Evolutionary conservation across 2,888 invertebrate genomes (phyloP).

Genomic region (Pheosia tremula): DNA sequence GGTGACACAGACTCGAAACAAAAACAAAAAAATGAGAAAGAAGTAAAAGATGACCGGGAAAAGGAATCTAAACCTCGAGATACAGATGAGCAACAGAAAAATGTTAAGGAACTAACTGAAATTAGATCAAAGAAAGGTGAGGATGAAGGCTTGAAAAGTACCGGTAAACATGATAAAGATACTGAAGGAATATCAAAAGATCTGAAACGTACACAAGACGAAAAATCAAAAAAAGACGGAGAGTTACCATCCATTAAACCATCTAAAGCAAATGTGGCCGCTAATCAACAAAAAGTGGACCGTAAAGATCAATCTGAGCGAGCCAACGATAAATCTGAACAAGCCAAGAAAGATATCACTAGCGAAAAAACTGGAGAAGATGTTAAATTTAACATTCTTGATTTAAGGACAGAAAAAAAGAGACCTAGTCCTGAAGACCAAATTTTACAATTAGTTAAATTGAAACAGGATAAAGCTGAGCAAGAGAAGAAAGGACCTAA

Average conservation of each 20-base stretch:
- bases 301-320: not conserved
- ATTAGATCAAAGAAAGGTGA: not conserved
- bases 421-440: conserved; percentile 38
- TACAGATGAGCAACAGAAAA: not conserved
- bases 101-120: not conserved
- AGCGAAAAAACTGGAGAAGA: not conserved
- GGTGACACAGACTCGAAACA: not conserved
- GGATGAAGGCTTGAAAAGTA: not conserved
- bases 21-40: not conserved
- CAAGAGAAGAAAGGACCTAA: conserved; percentile 6
- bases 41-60: not conserved
- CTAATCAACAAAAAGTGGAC: not conserved
- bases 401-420: not conserved
- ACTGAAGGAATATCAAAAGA: not conserved
- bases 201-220: not conserved
- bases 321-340: not conserved
- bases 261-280: not conserved
- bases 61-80: not conserved
- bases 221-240: not conserved
- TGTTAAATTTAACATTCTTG: not conserved
- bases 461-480: not conserved
- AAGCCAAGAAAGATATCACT: not conserved
- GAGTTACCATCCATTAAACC: not conserved
- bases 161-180: not conserved
- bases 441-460: conserved; percentile 3